Evolutionary conservation across 2,888 invertebrate species (phyloP), one percentile per base, ranked within the genome.

Genomic region (Leptothorax acervorum): DNA sequence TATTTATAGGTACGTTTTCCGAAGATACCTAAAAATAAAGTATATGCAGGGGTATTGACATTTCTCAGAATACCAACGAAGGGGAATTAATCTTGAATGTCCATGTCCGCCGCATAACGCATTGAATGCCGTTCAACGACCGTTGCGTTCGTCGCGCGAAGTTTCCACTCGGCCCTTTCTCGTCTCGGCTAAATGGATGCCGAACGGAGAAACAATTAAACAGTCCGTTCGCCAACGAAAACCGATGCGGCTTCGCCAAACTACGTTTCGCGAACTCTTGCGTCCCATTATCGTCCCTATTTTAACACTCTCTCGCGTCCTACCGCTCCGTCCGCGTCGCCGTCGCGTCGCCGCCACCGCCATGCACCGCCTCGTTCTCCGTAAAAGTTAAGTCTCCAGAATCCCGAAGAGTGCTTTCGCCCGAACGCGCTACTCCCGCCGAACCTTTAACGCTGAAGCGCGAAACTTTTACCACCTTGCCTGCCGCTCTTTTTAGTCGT

Each of bases 141-240:
- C 55, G 55, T 42, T 18, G 39, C 11, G 42, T 68, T 68, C 15
- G 42, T 45, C 15, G 55, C 71, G 68, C 42, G n/a, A 23, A 63
- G 62, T 79, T 79, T 73, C 35, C 45, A n/a, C 45, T 12, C 45
- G 48, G 15, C 60, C n/a, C 23, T 48, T 15, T 31, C 57, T 55
- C 57, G 45, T 35, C 31, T 31, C 79, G 48, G 12, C 15, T 48
- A 73, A 79, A 79, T 73, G 79, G 48, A 48, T 39, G 73, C 35
- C 66, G 48, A 71, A 42, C 63, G 68, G 39, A 11, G 35, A 66
- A 79, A 78, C 85, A 68, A 79, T 79, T 79, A 79, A 79, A 79
- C 79, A 48, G 35, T 23, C 60, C 23, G 73, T 60, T 35, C 60
- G 51, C 71, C 18, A 71, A 39, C 60, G 79, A 71, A 71, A 71